These are phyloP conservation scores for Poicephalus gulielmi DNA, from an alignment of 2,113 vertebrate species.

Conservation along the genomic window DNA sequence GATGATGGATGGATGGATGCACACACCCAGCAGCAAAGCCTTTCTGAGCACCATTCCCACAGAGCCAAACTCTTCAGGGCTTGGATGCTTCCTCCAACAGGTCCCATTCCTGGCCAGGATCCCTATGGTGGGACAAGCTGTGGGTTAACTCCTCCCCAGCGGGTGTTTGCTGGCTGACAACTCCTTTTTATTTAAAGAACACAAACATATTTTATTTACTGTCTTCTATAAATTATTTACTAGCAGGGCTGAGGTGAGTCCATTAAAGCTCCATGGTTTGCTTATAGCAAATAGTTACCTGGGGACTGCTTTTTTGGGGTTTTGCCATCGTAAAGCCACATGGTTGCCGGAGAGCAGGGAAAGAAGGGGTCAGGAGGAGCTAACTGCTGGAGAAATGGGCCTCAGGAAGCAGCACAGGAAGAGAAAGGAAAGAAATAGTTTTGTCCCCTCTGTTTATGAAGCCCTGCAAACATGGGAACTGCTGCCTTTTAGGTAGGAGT, in stretches of 20 bases:
- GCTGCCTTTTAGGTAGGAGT: not conserved
- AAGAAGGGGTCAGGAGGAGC: not conserved
- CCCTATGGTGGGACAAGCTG: slow-evolving; percentile 17
- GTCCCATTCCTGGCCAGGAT: not conserved
- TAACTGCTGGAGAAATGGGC: not conserved
- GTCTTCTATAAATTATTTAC: slow-evolving; percentile 77
- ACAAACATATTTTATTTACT: slow-evolving; percentile 78
- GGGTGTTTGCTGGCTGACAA: slow-evolving; percentile 43
- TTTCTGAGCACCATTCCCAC: not conserved
- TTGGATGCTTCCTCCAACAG: not conserved
- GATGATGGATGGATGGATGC: not conserved
- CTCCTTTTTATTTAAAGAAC: slow-evolving; percentile 8
- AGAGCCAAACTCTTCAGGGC: not conserved
- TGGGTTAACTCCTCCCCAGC: slow-evolving; percentile 4
- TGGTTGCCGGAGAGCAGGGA: not conserved
- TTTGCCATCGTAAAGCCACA: slow-evolving; percentile 17
- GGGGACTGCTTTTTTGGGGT: slow-evolving; percentile 4
- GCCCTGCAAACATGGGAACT: not conserved
- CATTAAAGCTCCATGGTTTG: slow-evolving; percentile 69
- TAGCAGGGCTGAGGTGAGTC: slow-evolving; percentile 69
- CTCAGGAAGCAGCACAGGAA: not conserved
- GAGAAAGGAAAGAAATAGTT: slow-evolving; percentile 3
- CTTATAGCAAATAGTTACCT: slow-evolving; percentile 69
- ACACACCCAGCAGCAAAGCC: not conserved
- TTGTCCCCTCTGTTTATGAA: not conserved